phyloP scores from a whole-genome alignment of 2,797 vertebrate species.

The Falco berigora region DNA sequence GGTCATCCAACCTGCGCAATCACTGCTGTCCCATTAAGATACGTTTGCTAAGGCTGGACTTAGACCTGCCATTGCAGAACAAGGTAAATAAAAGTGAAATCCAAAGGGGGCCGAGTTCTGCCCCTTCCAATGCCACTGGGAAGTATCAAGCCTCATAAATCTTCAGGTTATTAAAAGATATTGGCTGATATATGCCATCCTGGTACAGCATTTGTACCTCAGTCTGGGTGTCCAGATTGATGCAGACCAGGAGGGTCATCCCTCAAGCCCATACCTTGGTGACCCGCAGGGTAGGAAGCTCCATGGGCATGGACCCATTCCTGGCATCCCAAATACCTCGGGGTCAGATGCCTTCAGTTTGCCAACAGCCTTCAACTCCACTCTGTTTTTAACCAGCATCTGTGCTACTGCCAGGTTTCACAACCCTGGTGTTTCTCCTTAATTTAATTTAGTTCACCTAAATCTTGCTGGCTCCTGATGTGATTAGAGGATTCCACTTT shows the following conservation, averaged over 20 bases:
- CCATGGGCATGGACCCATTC: not conserved
- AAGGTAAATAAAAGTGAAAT: slow-evolving; percentile 7
- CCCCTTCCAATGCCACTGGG: not conserved
- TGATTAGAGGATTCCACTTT: not conserved
- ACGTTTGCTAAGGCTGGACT: not conserved
- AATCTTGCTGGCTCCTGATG: not conserved
- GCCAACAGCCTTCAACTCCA: not conserved
- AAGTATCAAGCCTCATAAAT: not conserved
- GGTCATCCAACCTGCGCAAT: not conserved
- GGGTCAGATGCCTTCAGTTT: not conserved
- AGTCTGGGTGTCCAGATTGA: not conserved
- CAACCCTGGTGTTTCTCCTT: not conserved
- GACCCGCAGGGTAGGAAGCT: not conserved
- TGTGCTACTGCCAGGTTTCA: not conserved
- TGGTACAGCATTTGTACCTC: not conserved
- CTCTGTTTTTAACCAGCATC: not conserved
- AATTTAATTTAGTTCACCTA: not conserved
- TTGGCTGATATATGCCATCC: not conserved
- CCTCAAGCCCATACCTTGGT: not conserved
- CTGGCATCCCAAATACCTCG: not conserved
- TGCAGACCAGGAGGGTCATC: not conserved
- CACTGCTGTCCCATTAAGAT: not conserved
- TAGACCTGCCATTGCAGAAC: not conserved
- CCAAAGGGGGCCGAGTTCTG: not conserved
- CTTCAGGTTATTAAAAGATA: not conserved